A percentile compares a stretch with the other conserved stretches of the same genome.
Evolutionary conservation across 2,888 invertebrate species (phyloP).

Genomic region (Crocallis elinguaria): DNA sequence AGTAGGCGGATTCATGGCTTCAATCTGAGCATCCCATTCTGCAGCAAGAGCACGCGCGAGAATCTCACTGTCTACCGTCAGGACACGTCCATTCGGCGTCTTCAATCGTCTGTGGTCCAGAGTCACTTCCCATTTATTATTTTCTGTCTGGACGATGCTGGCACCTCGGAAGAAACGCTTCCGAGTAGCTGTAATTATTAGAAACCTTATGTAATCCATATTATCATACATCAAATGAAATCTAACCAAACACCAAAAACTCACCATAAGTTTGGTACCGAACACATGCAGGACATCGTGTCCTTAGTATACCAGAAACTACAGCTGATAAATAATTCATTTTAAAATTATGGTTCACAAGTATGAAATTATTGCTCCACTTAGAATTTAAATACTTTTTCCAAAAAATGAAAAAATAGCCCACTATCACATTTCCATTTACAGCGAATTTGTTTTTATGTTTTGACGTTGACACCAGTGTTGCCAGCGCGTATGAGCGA

Average conservation of each 20-base stretch:
- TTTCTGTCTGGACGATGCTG: conserved; percentile 88
- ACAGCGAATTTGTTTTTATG: no score
- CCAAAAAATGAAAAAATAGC: no score
- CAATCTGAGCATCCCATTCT: conserved; percentile 96
- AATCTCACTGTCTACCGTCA: conserved; percentile 92
- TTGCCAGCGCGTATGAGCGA: no score
- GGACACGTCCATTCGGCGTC: conserved; percentile 92
- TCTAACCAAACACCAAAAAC: conserved; percentile 31
- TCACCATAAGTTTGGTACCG: conserved; percentile 61
- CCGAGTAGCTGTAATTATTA: conserved; percentile 68
- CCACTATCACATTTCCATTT: no score
- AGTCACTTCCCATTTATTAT: conserved; percentile 92
- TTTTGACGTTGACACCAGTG: no score
- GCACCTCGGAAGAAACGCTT: conserved; percentile 91
- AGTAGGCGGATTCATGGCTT: conserved; percentile 88
- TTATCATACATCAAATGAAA: no score
- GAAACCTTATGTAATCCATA: neutral
- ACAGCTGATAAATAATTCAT: conserved; percentile 46
- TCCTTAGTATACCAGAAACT: conserved; percentile 42
- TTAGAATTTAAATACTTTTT: no score
- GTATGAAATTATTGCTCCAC: neutral
- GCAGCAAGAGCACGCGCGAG: conserved; percentile 96
- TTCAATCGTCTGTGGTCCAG: conserved; percentile 95
- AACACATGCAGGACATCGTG: conserved; percentile 45
- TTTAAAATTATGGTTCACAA: conserved; percentile 5